phyloP scores from a whole-genome alignment of 2,797 vertebrate species.

The Cossypha polioptera region DNA sequence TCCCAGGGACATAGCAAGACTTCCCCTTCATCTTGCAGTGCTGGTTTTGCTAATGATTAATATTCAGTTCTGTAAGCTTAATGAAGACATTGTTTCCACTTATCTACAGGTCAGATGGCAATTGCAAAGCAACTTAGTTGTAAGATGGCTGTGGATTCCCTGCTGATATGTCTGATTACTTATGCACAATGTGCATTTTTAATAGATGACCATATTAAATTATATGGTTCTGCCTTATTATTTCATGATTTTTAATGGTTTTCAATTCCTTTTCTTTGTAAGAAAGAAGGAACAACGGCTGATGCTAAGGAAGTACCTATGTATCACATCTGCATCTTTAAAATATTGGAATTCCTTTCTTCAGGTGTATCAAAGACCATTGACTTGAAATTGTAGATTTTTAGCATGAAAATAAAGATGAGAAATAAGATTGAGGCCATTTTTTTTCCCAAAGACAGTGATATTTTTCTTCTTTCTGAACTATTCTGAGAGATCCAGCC shows the following conservation, averaged over 20 bases:
- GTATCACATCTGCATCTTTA: not conserved
- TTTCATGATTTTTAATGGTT: conserved; percentile 5
- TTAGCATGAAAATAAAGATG: not conserved
- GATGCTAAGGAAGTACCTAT: not conserved
- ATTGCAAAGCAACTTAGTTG: conserved; percentile 9
- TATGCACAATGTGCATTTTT: conserved; percentile 4
- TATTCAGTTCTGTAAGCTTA: not conserved
- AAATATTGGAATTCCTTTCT: not conserved
- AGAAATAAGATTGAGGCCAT: not conserved
- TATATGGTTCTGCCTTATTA: not conserved
- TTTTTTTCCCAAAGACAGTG: not conserved
- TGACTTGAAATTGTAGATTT: not conserved
- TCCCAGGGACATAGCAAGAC: not conserved
- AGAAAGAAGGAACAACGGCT: not conserved
- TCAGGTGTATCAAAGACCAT: not conserved
- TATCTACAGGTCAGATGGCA: conserved; percentile 43
- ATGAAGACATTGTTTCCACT: conserved; percentile 47
- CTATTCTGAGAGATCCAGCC: not conserved
- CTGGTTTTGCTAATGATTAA: conserved; percentile 30
- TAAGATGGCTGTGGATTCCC: not conserved
- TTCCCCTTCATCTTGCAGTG: not conserved
- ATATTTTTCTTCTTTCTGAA: not conserved
- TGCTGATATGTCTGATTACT: conserved; percentile 6
- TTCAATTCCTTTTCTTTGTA: not conserved
- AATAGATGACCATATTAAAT: conserved; percentile 29